Conservation (phyloP, 1,140 invertebrate genomes). For the Goniozus legneri region DNA sequence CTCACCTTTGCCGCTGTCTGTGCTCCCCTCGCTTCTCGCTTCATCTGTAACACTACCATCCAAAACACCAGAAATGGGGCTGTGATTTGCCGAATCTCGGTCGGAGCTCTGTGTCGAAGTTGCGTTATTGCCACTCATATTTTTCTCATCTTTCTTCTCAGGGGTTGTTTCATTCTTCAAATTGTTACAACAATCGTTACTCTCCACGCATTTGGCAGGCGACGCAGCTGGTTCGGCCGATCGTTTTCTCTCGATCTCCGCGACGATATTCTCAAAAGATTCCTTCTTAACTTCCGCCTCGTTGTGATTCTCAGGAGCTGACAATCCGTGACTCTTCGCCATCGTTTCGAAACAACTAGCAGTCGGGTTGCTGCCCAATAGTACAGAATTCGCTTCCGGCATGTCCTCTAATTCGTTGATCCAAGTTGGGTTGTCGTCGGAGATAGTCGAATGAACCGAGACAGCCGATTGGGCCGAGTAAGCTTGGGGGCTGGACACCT, state of each 20-base stretch:
- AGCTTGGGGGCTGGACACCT: background rate
- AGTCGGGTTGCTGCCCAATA: slow-evolving; percentile 33
- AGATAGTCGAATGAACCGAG: slow-evolving; percentile 17
- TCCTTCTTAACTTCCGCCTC: slow-evolving; percentile 7
- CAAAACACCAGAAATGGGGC: slow-evolving; percentile 50
- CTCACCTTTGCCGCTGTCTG: slow-evolving; percentile 51
- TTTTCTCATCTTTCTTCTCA: background rate
- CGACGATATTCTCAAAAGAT: slow-evolving; percentile 12
- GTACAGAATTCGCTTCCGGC: slow-evolving; percentile 17
- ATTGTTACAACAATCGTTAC: too few species aligned
- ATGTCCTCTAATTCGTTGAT: slow-evolving; percentile 28
- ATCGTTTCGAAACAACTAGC: slow-evolving; percentile 31
- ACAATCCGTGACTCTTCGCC: slow-evolving; percentile 15
- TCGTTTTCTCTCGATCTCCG: background rate
- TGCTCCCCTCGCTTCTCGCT: slow-evolving; percentile 50
- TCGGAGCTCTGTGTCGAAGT: slow-evolving; percentile 31
- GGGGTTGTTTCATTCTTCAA: too few species aligned
- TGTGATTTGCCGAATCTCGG: slow-evolving; percentile 58
- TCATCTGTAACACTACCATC: slow-evolving; percentile 54
- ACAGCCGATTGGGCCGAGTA: slow-evolving; percentile 10
- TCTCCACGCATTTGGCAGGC: too few species aligned
- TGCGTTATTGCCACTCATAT: background rate
- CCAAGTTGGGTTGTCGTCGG: slow-evolving; percentile 24
- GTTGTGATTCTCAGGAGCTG: background rate
- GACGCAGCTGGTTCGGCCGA: too few species aligned